These are phyloP conservation scores for Chrosomus eos DNA, from an alignment of 2,797 vertebrate genomes.

Conservation along the genomic window DNA sequence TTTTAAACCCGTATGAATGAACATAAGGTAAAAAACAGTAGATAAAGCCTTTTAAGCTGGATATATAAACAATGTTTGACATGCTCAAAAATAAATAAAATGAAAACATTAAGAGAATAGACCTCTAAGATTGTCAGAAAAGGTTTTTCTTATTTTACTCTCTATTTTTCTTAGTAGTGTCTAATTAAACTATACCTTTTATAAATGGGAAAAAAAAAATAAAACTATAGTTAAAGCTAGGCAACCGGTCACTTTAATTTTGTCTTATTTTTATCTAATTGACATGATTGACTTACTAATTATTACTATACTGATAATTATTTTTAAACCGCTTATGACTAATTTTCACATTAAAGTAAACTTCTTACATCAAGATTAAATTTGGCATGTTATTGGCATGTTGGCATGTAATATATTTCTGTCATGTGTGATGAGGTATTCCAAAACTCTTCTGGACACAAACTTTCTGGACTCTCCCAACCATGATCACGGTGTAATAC, in stretches of 20 bases:
- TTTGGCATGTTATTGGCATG: background rate
- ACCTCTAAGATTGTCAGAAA: background rate
- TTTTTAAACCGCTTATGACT: background rate
- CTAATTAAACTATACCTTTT: background rate
- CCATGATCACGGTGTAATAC: background rate
- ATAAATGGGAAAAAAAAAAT: background rate
- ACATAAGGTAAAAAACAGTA: background rate
- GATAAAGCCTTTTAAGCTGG: background rate
- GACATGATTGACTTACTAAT: background rate
- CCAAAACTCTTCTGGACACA: background rate
- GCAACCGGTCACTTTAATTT: background rate
- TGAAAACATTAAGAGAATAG: too few relatives aligned
- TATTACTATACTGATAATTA: background rate
- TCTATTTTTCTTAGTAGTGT: background rate
- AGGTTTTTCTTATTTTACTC: background rate
- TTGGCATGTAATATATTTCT: background rate
- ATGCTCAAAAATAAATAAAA: too few relatives aligned
- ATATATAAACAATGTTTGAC: background rate
- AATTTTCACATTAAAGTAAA: background rate
- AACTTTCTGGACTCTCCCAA: background rate
- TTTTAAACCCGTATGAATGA: background rate
- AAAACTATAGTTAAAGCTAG: background rate
- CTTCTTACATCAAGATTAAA: background rate
- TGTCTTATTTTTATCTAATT: background rate
- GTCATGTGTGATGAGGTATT: background rate